Conservation (phyloP, 1,140 invertebrate species). For the Pinna nobilis region DNA sequence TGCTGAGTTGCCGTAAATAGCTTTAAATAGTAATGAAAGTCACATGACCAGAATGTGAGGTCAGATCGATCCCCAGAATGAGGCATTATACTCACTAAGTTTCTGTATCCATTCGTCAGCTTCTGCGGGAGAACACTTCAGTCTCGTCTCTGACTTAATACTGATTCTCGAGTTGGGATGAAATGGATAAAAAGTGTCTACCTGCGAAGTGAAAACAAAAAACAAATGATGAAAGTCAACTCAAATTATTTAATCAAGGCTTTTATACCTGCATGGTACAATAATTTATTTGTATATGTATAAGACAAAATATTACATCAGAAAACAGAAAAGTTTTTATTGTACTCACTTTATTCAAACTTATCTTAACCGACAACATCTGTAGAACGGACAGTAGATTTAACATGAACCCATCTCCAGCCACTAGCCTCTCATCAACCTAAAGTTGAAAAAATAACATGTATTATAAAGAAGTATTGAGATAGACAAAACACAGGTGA, state of each 20-base stretch:
- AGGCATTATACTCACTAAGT: constrained; percentile 78
- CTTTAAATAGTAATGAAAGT: too few relatives aligned
- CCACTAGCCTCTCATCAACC: constrained; percentile 88
- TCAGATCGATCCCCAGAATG: too few relatives aligned
- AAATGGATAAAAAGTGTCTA: constrained; percentile 92
- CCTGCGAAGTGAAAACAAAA: constrained; percentile 77
- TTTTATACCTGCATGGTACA: too few relatives aligned
- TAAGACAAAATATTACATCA: not conserved
- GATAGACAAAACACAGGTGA: not conserved
- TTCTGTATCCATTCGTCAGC: constrained; percentile 84
- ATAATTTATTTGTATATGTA: too few relatives aligned
- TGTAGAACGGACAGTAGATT: constrained; percentile 94
- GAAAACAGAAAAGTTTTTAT: not conserved
- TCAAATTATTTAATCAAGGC: not conserved
- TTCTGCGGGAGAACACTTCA: constrained; percentile 88
- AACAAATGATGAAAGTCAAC: constrained; percentile 24
- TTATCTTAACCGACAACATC: constrained; percentile 87
- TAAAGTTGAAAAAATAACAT: constrained; percentile 73
- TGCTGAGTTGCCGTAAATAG: too few relatives aligned
- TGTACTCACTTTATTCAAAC: constrained; percentile 75
- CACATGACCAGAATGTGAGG: too few relatives aligned
- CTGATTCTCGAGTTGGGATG: constrained; percentile 85
- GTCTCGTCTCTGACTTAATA: constrained; percentile 88
- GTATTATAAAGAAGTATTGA: not conserved
- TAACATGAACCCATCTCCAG: constrained; percentile 95